Base-by-base conservation (phyloP, 1,140 invertebrate species). In the Halyomorpha halys region DNA sequence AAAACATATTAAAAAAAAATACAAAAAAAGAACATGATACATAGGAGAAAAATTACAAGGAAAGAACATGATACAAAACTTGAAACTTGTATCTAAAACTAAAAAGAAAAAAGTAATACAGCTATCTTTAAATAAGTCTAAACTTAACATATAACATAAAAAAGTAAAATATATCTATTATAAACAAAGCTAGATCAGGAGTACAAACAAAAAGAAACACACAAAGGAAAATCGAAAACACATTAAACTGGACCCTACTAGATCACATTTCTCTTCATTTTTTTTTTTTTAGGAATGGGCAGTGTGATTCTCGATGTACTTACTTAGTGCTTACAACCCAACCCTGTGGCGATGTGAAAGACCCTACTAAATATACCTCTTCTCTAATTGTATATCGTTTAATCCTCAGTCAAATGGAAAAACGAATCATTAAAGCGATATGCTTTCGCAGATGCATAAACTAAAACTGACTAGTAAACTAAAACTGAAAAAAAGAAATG, bases 161-260 rank as follows among this genome's bases (percentile, higher is more conserved):
- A 39, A 39, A 39, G 34, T 39, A 39, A 39, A 39, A 39, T 39
- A 39, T 39, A 39, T 6, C 1, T 13, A 39, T 39, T 11, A 39
- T 13, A 39, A 39, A 6, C 6, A 39, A 39, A 39, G 34, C 34
- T 39, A 39, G 9, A n/a, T 61, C 44, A 39, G 25, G 34, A 61
- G 21, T 30, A 44, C 2, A 44, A 44, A 61, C 56, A 27, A 59
- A 21, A 27, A 18, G 25, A 25, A 59, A 39, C 25, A 59, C 18
- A n/a, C 23, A 23, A 23, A 56, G 21, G 21, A 56, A 54, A 23
- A 56, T 23, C 1, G 44, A 61, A 63, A 47, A 63, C 49, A 44
- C n/a, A 45, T 53, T 53, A 53, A 23, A 56, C 53, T 56, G 53
- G 53, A 56, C 53, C 53, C 53, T 56, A 56, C 53, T 23, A 56